Evolutionary conservation across 1,140 invertebrate genomes (phyloP).

Genomic region (Drosophila kanapiae): DNA sequence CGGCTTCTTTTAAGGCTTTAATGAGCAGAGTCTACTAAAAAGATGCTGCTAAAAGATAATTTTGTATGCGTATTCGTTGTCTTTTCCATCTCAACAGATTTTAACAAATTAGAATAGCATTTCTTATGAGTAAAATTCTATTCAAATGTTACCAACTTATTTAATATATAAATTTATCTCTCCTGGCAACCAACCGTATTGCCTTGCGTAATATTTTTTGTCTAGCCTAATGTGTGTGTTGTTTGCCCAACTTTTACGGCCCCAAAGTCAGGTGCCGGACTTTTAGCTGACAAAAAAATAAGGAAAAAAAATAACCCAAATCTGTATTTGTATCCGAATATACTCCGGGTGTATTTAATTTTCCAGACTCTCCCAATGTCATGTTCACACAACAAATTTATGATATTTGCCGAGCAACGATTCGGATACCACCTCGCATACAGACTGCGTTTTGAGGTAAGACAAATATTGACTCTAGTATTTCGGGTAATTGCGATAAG

Average conservation of each 20-base stretch:
- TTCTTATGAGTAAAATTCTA: neutral
- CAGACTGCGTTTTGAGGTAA: conserved; percentile 14
- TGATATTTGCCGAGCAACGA: conserved; percentile 47
- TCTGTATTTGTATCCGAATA: conserved; percentile 12
- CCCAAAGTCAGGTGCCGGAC: conserved; percentile 40
- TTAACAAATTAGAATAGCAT: neutral
- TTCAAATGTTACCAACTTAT: neutral
- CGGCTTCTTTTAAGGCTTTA: neutral
- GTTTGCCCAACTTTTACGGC: conserved; percentile 24
- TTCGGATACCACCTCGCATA: conserved; percentile 10
- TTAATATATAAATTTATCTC: neutral
- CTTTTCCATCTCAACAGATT: neutral
- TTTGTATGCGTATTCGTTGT: neutral
- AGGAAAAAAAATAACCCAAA: neutral
- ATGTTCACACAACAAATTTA: conserved; percentile 47
- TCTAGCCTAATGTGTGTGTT: conserved; percentile 5
- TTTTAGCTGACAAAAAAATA: neutral
- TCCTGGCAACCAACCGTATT: conserved; percentile 21
- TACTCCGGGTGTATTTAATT: conserved; percentile 14
- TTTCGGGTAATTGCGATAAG: conserved; percentile 49
- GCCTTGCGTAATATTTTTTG: conserved; percentile 16
- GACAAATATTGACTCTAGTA: conserved; percentile 35
- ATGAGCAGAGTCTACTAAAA: neutral
- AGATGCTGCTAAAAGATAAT: neutral
- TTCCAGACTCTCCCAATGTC: conserved; percentile 11